Evolutionary conservation across 1,140 invertebrate species (phyloP), one percentile per base, ranked within the genome.

Genomic region (Drosophila rhopaloa): DNA sequence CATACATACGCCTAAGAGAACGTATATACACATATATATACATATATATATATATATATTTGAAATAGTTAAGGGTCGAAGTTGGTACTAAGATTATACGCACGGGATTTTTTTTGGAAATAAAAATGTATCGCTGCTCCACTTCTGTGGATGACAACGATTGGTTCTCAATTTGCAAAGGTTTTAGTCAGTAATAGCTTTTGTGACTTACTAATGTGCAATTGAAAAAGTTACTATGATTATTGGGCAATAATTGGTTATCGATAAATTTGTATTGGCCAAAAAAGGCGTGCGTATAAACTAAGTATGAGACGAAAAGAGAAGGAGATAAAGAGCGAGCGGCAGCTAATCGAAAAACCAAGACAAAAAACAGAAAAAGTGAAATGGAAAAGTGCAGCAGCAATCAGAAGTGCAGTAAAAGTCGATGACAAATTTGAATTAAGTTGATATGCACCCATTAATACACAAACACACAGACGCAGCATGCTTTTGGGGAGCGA

Each of bases 61-160:
- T 81, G 79, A 73, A 81, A 76, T 77, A 77, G 62, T 67, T 74
- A 78, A 72, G 56, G 62, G 57, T 77, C 59, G 77, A 65, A 58
- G 51, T 55, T 54, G 24, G 47, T 48, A 48, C 47, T 9, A 9
- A 7, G 48, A 35, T 51, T 51, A 51, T 51, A 14, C 48, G 48
- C 48, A 51, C 48, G 27, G n/a, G 2, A 24, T 24, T 29, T 14
- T 29, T 14, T 51, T 14, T 32, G 48, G n/a, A 32, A 51, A 35
- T 35, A 35, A 14, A 35, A 32, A 10, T 14, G 8, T 29, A n/a
- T n/a, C 46, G 46, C 6, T 29, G 7, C 13, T 24, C 11, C 19
- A 48, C 46, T 29, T 29, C n/a, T 48, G 8, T 7, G 47, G 19
- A 6, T 47, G 44, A 5, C 11, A 47, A 24, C 44, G 10, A 1